Base-by-base conservation (phyloP, 2,888 invertebrate species). In the Drosophila multiciliata region DNA sequence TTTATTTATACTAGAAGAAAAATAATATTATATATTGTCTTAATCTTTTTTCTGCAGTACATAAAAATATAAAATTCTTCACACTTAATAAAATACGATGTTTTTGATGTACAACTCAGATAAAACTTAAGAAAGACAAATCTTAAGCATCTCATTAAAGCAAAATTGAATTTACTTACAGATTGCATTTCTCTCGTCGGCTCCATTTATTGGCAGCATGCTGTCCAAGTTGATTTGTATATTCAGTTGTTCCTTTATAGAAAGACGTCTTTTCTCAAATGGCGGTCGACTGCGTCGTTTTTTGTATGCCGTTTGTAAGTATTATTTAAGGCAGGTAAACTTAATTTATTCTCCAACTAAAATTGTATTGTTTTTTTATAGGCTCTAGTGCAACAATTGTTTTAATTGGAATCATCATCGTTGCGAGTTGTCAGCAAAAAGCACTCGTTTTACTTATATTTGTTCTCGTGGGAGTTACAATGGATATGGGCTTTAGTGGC, bases 401-500 rank as follows among this genome's bases (percentile, higher is more conserved):
- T 42, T 85, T 92, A 40, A 64, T 92, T 17, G 69, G 83, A 2
- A 66, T 73, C 12, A 92, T 93, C 32, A 91, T 93, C 7, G 68
- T 91, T 8, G 81, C 93, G 23, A 83, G 83, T 33, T 93, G 93
- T 66, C 73, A 84, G 0, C 83, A 93, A 49, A 90, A 91, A 38
- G 81, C 82, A 35, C 33, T 91, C 15, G 92, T 93, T 4, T 90
- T 93, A 3, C 29, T 90, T 2, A 74, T 93, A 29, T 87, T 92
- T 12, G 83, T 93, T 2, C 65, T 92, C 1, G 73, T 93, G 63
- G 93, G 93, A 36, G 88, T 89, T 3, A 80, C 91, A 17, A 83
- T 91, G 4, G 93, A 93, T 67, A 71, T 93, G 36, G 92, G 91
- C 23, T 93, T 93, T 69, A 91, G 93, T 26, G 94, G 93, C 9